Evolutionary conservation across 1,140 invertebrate species (phyloP).

Genomic region (Drosophila serrata): DNA sequence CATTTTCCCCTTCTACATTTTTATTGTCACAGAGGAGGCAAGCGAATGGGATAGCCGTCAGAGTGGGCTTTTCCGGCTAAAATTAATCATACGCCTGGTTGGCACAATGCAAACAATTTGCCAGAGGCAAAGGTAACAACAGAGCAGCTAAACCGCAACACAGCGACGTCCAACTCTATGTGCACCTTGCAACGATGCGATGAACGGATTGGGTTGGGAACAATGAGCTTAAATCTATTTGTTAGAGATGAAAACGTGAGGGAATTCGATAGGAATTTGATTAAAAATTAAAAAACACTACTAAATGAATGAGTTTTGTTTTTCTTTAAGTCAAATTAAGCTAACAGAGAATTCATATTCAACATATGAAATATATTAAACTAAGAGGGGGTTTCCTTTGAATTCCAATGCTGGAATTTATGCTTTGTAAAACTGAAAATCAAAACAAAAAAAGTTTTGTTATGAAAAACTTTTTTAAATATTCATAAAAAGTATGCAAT

Average conservation of each 20-base stretch:
- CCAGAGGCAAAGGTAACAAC: slow-evolving; percentile 15
- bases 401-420: background rate
- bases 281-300: background rate
- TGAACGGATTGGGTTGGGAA: background rate
- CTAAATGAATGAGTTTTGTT: background rate
- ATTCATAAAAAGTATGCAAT: background rate
- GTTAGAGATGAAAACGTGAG: slow-evolving; percentile 18
- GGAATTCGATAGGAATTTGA: background rate
- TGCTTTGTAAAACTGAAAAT: background rate
- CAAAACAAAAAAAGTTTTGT: background rate
- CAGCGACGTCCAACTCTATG: slow-evolving; percentile 24
- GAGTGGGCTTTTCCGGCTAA: slow-evolving; percentile 33
- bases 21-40: slow-evolving; percentile 36
- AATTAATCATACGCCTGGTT: slow-evolving; percentile 74
- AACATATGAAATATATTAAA: background rate
- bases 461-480: background rate
- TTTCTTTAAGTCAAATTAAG: background rate
- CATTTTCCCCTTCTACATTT: slow-evolving; percentile 17
- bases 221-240: slow-evolving; percentile 9
- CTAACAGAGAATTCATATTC: too few species aligned
- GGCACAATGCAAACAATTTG: slow-evolving; percentile 56
- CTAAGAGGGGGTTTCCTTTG: background rate
- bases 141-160: slow-evolving; percentile 20
- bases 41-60: background rate
- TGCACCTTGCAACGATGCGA: slow-evolving; percentile 31